Evolutionary conservation across 1,140 invertebrate species (phyloP).

Genomic region (Myzus persicae): DNA sequence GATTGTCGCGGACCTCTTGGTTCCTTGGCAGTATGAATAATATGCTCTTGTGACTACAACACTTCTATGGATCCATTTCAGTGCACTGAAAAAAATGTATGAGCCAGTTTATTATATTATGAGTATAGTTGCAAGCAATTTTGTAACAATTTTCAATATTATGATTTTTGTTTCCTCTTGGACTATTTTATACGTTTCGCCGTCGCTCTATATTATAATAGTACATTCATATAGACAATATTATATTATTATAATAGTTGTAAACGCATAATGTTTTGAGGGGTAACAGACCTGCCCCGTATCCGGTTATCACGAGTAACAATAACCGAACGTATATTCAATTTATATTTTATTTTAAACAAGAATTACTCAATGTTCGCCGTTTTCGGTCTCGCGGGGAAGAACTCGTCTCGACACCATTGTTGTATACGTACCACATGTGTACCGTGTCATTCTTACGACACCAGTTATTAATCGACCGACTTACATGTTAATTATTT

Average conservation of each 20-base stretch:
- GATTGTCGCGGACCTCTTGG: background rate
- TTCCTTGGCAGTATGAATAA: background rate
- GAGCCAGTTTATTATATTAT: no score
- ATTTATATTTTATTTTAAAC: conserved; percentile 3
- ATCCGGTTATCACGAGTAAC: background rate
- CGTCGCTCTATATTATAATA: background rate
- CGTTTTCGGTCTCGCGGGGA: background rate
- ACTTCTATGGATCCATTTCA: no score
- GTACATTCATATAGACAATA: background rate
- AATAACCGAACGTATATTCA: background rate
- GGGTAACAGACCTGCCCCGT: background rate
- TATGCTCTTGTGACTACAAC: background rate
- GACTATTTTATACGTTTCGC: background rate
- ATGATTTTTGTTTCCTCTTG: no score
- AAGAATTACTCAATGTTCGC: background rate
- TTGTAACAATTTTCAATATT: no score
- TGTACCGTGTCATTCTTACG: background rate
- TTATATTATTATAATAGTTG: background rate
- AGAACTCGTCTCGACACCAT: background rate
- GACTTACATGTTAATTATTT: background rate
- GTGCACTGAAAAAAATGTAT: background rate
- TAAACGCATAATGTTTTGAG: background rate
- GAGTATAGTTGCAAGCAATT: no score
- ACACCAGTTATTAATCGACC: background rate
- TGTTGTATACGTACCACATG: background rate